Conservation (phyloP, 1,140 invertebrate genomes). For the Nautilus pompilius region DNA sequence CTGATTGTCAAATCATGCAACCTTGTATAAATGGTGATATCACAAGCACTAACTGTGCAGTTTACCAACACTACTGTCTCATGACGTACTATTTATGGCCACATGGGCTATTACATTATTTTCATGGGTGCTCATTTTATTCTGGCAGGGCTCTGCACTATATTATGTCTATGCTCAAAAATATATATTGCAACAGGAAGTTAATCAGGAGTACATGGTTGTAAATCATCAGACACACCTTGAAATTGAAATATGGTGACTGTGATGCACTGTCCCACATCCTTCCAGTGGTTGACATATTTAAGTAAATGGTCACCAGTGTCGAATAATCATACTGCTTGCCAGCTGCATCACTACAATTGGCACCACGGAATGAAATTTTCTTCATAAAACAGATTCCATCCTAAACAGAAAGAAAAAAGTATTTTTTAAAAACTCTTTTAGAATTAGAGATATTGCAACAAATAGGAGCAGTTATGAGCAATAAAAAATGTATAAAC, state of each 20-base stretch:
- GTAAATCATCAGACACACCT: too few species aligned
- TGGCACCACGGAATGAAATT: slow-evolving; percentile 52
- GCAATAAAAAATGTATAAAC: background rate
- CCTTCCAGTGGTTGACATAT: slow-evolving; percentile 31
- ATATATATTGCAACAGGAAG: background rate
- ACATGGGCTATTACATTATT: too few species aligned
- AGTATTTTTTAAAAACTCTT: background rate
- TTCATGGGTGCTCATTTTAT: too few species aligned
- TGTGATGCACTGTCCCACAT: slow-evolving; percentile 41
- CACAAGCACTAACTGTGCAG: too few species aligned
- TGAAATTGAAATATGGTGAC: slow-evolving; percentile 53
- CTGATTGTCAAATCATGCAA: too few species aligned
- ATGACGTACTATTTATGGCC: too few species aligned
- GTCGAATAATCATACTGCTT: slow-evolving; percentile 36
- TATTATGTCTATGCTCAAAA: background rate
- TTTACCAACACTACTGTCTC: too few species aligned
- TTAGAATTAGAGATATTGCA: background rate
- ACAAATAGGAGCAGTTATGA: background rate
- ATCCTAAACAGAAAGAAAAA: slow-evolving; percentile 22
- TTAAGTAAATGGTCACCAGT: slow-evolving; percentile 24
- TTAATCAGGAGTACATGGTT: background rate
- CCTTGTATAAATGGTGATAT: too few species aligned
- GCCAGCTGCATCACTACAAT: slow-evolving; percentile 57
- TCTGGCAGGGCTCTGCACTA: background rate
- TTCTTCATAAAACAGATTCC: slow-evolving; percentile 46